phyloP scores from a whole-genome alignment of 2,113 vertebrate genomes.

The Oplegnathus fasciatus region DNA sequence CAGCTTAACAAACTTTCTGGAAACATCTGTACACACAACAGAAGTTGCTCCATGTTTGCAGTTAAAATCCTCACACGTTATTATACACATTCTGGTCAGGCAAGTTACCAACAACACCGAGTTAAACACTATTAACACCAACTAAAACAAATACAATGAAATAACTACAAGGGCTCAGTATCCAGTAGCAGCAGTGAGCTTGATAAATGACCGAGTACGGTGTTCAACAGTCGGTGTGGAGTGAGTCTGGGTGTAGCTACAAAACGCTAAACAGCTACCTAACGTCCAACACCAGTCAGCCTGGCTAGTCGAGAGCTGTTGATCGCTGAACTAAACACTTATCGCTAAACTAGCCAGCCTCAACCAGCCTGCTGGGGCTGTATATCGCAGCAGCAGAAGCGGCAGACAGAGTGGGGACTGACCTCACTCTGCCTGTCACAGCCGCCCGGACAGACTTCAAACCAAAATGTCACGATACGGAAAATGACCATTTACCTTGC shows the following conservation, averaged over 20 bases:
- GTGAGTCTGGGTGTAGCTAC: slow-evolving; percentile 34
- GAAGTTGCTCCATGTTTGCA: slow-evolving; percentile 1
- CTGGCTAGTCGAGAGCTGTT: not conserved
- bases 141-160: slow-evolving; percentile 19
- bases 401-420: slow-evolving; percentile 53
- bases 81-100: not conserved
- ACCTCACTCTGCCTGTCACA: slow-evolving; percentile 73
- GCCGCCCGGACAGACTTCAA: slow-evolving; percentile 52
- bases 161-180: slow-evolving; percentile 1
- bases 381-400: slow-evolving; percentile 26
- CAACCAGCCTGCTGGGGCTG: slow-evolving; percentile 4
- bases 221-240: slow-evolving; percentile 4
- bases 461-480: slow-evolving; percentile 24
- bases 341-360: slow-evolving; percentile 9
- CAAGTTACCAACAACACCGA: not conserved
- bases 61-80: not conserved
- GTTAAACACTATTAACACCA: slow-evolving; percentile 15
- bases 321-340: slow-evolving; percentile 10
- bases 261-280: not conserved
- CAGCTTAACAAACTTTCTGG: slow-evolving; percentile 73
- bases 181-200: slow-evolving; percentile 17
- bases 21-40: slow-evolving; percentile 54
- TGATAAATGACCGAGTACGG: slow-evolving; percentile 14
- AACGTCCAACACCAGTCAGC: not conserved
- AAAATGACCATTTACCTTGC: slow-evolving; percentile 86